Evolutionary conservation across 2,888 invertebrate genomes (phyloP).

Genomic region (Agrilus cyanescens): DNA sequence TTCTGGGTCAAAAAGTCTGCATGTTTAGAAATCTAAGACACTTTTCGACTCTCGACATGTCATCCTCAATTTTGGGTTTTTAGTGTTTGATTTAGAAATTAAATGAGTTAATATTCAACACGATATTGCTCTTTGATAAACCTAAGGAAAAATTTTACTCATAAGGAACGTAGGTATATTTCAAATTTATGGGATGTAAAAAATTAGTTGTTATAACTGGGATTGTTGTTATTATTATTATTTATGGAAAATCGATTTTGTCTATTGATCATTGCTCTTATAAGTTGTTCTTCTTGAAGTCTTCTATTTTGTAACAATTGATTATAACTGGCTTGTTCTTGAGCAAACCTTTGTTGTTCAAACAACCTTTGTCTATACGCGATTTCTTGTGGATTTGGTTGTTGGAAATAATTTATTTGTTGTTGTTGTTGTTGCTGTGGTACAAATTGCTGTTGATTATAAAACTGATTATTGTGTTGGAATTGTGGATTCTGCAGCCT

Average conservation of each 20-base stretch:
- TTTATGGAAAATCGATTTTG: slow-evolving; percentile 28
- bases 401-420: slow-evolving; percentile 9
- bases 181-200: too few species aligned
- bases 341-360: slow-evolving; percentile 21
- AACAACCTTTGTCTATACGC: slow-evolving; percentile 16
- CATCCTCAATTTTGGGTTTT: too few species aligned
- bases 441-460: slow-evolving; percentile 8
- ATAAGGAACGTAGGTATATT: too few species aligned
- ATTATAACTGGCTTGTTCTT: slow-evolving; percentile 21
- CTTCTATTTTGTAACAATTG: slow-evolving; percentile 21
- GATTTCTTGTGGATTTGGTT: slow-evolving; percentile 10
- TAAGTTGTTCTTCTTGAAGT: slow-evolving; percentile 23
- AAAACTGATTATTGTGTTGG: slow-evolving; percentile 10
- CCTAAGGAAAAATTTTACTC: too few species aligned
- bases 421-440: slow-evolving; percentile 14
- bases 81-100: too few species aligned
- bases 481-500: slow-evolving; percentile 18
- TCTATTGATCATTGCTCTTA: slow-evolving; percentile 23
- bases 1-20: too few species aligned
- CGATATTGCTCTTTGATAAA: too few species aligned
- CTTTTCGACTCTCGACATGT: too few species aligned
- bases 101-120: too few species aligned
- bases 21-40: too few species aligned
- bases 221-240: slow-evolving; percentile 7
- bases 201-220: too few species aligned